Conservation (phyloP, 2,797 vertebrate species). For the Ctenochaetus hawaiiensis region DNA sequence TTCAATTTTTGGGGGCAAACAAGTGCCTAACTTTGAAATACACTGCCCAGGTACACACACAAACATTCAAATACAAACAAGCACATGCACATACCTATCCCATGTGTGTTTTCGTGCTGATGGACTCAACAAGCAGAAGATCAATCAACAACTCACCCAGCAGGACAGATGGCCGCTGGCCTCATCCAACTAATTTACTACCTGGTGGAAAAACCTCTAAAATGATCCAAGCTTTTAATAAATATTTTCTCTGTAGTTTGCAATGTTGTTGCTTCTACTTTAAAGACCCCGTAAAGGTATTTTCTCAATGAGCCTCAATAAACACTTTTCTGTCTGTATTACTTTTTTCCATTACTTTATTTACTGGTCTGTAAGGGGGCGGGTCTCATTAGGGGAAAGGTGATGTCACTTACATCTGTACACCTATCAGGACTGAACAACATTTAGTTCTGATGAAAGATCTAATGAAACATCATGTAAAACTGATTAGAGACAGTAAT, state of each 20-base stretch:
- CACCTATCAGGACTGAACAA: not conserved
- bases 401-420: not conserved
- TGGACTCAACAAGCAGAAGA: slow-evolving; percentile 39
- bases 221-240: slow-evolving; percentile 33
- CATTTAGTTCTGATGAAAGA: not conserved
- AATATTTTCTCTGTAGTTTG: slow-evolving; percentile 33
- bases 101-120: slow-evolving; percentile 34
- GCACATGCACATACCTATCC: not conserved
- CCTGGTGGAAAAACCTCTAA: slow-evolving; percentile 34
- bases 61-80: too few relatives aligned
- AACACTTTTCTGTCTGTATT: slow-evolving; percentile 7
- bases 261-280: slow-evolving; percentile 36
- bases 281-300: slow-evolving; percentile 34
- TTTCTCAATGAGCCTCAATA: slow-evolving; percentile 14
- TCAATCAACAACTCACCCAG: slow-evolving; percentile 53
- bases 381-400: not conserved
- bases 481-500: not conserved
- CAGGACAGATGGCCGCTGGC: slow-evolving; percentile 44
- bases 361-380: not conserved
- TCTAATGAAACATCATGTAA: not conserved
- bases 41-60: too few relatives aligned
- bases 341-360: slow-evolving; percentile 10
- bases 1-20: too few relatives aligned
- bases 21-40: too few relatives aligned
- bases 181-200: slow-evolving; percentile 47